These are phyloP conservation scores for Micrastur ruficollis DNA, from an alignment of 2,797 vertebrate genomes.

Conservation along the genomic window DNA sequence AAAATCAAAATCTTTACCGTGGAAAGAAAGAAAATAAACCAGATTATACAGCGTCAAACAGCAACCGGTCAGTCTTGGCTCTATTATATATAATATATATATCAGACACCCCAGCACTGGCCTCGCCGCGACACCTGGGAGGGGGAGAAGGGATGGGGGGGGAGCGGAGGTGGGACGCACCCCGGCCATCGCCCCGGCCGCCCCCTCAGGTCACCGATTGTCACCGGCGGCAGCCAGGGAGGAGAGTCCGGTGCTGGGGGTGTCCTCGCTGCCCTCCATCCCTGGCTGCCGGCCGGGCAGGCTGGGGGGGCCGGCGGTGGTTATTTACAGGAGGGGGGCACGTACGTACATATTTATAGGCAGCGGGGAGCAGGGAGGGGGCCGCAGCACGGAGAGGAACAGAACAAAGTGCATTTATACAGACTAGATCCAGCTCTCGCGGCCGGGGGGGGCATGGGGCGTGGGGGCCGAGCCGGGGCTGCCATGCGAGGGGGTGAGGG, in stretches of 20 bases:
- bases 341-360: constrained; percentile 73
- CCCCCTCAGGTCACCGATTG: neutral
- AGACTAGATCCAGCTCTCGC: neutral
- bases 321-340: constrained; percentile 71
- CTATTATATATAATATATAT: constrained; percentile 66
- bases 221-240: neutral
- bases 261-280: neutral
- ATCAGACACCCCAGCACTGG: constrained; percentile 26
- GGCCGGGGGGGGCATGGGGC: neutral
- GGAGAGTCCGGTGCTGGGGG: neutral
- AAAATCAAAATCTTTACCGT: neutral
- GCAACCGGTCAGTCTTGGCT: constrained; percentile 48
- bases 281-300: neutral
- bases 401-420: constrained; percentile 51
- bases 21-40: constrained; percentile 58
- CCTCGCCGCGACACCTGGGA: neutral
- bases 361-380: neutral
- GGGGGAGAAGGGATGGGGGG: neutral
- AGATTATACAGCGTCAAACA: constrained; percentile 53
- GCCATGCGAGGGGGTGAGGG: neutral
- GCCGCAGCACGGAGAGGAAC: neutral
- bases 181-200: neutral
- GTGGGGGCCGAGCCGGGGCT: neutral
- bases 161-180: neutral
- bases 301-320: neutral